Percentiles rank a stretch among this genome's conserved stretches.
Conservation (phyloP, 2,113 vertebrate species). For the Brienomyrus brachyistius region DNA sequence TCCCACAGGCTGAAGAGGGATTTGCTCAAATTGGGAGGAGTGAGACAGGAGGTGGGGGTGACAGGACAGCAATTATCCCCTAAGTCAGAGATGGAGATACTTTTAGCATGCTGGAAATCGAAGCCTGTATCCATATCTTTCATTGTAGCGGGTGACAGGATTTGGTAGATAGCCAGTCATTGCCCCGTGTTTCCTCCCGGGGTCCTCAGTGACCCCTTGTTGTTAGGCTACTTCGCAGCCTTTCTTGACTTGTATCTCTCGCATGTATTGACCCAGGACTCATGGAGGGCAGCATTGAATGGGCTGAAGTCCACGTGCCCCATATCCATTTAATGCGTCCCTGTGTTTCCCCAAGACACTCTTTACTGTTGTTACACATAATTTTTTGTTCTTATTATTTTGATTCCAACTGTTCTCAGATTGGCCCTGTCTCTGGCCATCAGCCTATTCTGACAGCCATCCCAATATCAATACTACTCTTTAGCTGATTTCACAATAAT, state of each 20-base stretch:
- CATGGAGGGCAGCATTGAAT: not conserved
- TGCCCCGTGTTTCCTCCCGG: not conserved
- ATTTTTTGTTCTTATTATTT: not conserved
- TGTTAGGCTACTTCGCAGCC: not conserved
- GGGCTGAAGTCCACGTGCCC: not conserved
- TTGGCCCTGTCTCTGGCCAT: not conserved
- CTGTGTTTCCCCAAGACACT: not conserved
- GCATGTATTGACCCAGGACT: not conserved
- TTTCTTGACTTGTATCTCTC: not conserved
- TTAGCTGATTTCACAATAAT: no score
- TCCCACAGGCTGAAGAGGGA: constrained; percentile 12
- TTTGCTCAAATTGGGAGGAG: constrained; percentile 9
- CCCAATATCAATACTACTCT: not conserved
- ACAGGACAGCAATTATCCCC: constrained; percentile 1
- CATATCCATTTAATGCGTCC: not conserved
- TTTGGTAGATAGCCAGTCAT: not conserved
- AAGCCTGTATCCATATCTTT: not conserved
- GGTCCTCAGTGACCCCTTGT: not conserved
- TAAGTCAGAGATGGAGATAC: constrained; percentile 10
- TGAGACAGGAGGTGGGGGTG: constrained; percentile 7
- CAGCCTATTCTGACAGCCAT: not conserved
- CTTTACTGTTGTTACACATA: not conserved
- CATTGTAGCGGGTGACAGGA: not conserved
- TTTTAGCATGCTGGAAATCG: not conserved
- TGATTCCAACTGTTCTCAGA: not conserved